Conservation (phyloP, 2,888 invertebrate genomes). For the Mythimna impura region DNA sequence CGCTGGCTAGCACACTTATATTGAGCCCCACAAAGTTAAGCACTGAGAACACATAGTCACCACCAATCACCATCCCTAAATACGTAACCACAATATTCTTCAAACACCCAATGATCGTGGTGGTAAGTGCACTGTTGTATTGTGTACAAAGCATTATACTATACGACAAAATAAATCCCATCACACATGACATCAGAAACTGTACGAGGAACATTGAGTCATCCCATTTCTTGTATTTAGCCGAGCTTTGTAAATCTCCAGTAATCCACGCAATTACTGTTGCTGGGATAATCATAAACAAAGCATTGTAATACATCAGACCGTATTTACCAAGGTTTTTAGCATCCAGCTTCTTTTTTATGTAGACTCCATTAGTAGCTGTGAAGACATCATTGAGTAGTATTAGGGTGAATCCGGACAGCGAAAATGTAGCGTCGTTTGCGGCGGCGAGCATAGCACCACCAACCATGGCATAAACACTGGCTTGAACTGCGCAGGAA, state of each 20-base stretch:
- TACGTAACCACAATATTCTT: slow-evolving; percentile 99
- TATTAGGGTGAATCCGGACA: slow-evolving; percentile 97
- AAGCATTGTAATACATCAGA: slow-evolving; percentile 97
- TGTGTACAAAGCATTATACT: slow-evolving; percentile 98
- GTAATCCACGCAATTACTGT: slow-evolving; percentile 92
- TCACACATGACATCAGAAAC: slow-evolving; percentile 97
- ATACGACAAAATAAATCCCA: slow-evolving; percentile 99
- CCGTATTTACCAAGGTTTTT: slow-evolving; percentile 98
- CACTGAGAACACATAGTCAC: slow-evolving; percentile 98
- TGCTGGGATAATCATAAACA: slow-evolving; percentile 96
- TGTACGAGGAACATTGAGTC: slow-evolving; percentile 94
- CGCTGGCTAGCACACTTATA: slow-evolving; percentile 96
- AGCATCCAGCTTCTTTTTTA: slow-evolving; percentile 98
- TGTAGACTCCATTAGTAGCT: slow-evolving; percentile 98
- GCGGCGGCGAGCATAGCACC: slow-evolving; percentile 98
- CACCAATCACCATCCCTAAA: slow-evolving; percentile 99
- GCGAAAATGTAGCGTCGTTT: slow-evolving; percentile 98
- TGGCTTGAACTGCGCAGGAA: slow-evolving; percentile 95
- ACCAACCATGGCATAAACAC: slow-evolving; percentile 98
- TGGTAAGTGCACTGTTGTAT: slow-evolving; percentile 99
- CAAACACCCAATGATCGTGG: slow-evolving; percentile 99
- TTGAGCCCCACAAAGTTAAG: slow-evolving; percentile 99
- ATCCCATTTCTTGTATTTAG: slow-evolving; percentile 93
- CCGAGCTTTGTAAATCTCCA: slow-evolving; percentile 93
- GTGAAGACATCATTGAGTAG: slow-evolving; percentile 98